Base-by-base conservation (phyloP, 2,113 vertebrate genomes). In the Ariopsis seemanni region DNA sequence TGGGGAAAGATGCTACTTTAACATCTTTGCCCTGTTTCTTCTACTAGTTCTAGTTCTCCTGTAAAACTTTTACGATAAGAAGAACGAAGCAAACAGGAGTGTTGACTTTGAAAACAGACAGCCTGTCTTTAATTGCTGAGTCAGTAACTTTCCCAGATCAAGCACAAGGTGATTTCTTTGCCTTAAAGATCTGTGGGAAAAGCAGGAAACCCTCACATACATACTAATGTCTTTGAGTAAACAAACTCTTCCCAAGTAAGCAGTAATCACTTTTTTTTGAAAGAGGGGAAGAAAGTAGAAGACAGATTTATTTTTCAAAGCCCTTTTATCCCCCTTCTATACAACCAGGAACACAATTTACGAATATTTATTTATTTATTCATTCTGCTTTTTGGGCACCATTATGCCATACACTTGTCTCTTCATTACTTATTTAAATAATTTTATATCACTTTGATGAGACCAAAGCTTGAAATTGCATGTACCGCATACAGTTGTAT, bases 361-460 rank as follows among this genome's bases (percentile, higher is more conserved):
- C 22, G 65, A 62, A 78, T 81, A 3, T 75, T 42, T 42, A 42
- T 42, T 80, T 83, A 5, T 84, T 67, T 75, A 34, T 27, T 69
- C 58, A 62, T 81, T 85, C 27, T 77, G 85, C 79, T 91, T 22
- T 83, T 57, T 65, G 90, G 89, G 89, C 86, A 89, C 85, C 75
- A 90, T 90, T 93, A 89, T 90, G 90, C 91, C 89, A 89, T 93
- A 91, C 87, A 86, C 91, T 91, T 91, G 87, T 92, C 93, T 86
- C 90, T 89, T 91, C 93, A 94, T 95, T 88, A 93, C 90, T 94
- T 94, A 94, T 95, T 95, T 85, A 95, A 93, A 92, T 94, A 88
- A 92, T 91, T 94, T 96, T 94, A 93, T 92, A 92, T 93, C 75
- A 93, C 94, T 95, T 95, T 95, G 94, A 96, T 94, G 94, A 93